A percentile compares a stretch with the other conserved stretches of the same genome.
Evolutionary conservation across 2,113 vertebrate species (phyloP).

Genomic region (Megaleporinus macrocephalus): DNA sequence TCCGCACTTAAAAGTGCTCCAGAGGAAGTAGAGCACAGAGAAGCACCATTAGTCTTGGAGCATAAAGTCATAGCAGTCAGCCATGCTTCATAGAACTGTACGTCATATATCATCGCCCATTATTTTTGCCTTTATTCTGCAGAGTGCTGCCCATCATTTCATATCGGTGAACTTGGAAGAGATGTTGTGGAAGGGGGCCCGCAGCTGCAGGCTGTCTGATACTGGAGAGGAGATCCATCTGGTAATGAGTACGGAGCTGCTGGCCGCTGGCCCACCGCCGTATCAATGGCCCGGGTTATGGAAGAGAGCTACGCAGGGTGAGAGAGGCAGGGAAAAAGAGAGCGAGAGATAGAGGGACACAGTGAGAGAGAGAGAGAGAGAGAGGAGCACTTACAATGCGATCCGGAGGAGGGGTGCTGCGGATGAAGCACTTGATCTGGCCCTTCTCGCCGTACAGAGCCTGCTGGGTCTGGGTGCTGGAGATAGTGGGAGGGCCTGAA

Average conservation of each 20-base stretch:
- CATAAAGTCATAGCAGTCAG: slow-evolving; percentile 12
- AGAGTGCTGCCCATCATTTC: background rate
- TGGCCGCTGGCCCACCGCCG: slow-evolving; percentile 9
- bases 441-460: slow-evolving; percentile 96
- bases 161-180: background rate
- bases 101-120: background rate
- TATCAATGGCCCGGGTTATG: background rate
- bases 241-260: background rate
- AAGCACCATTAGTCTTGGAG: slow-evolving; percentile 28
- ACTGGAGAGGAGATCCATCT: slow-evolving; percentile 18
- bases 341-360: background rate
- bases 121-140: background rate
- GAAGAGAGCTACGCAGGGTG: background rate
- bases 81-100: background rate
- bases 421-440: slow-evolving; percentile 98
- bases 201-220: slow-evolving; percentile 8
- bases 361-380: background rate
- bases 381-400: slow-evolving; percentile 87
- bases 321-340: background rate
- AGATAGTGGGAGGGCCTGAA: slow-evolving; percentile 96
- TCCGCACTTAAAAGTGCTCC: background rate
- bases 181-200: background rate
- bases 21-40: background rate
- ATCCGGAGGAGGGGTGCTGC: slow-evolving; percentile 94
- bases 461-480: slow-evolving; percentile 98